Base-by-base conservation (phyloP, 2,888 invertebrate species). In the Troides helena region DNA sequence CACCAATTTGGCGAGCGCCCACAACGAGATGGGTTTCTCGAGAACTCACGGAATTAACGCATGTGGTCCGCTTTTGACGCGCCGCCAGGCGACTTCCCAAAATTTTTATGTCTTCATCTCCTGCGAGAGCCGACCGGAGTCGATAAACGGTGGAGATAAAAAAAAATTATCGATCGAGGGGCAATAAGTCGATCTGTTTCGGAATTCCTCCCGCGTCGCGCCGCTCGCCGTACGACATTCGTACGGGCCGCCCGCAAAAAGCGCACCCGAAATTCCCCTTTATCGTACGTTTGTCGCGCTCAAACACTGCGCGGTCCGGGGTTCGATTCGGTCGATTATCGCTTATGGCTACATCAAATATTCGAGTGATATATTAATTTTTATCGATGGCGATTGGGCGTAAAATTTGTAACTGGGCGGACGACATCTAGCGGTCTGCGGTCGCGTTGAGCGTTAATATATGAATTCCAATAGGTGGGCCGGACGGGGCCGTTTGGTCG, bases 91-190 rank as follows among this genome's bases (percentile, higher is more conserved):
- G 79, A 79, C 81, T 81, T 79, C 83, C 83, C 84, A 83, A 88
- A 87, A 90, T 88, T 88, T 90, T 91, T 92, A 92, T 90, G 92
- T 92, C 92, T 92, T 92, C 89, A 92, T 92, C 84, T 78, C 77
- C 85, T 82, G 87, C 87, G 90, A 87, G 90, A 90, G 88, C 82
- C 80, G 79, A 79, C 85, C 80, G 75, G 75, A 78, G 76, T 80
- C 80, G 81, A 81, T 76, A 75, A 80, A 81, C 76, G 73, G 75
- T 7, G n/a, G 53, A 53, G 53, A 53, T 7, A 76, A 80, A 79
- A 76, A 77, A 79, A 80, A 80, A 79, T 83, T 81, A 82, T 82
- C 81, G 78, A 86, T 84, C 80, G 84, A 79, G 80, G 30, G 79
- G 80, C 79, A 83, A 85, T 82, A 81, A 82, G 78, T 82, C 78